Conservation (phyloP, 1,140 invertebrate genomes). For the Metopolophium dirhodum region DNA sequence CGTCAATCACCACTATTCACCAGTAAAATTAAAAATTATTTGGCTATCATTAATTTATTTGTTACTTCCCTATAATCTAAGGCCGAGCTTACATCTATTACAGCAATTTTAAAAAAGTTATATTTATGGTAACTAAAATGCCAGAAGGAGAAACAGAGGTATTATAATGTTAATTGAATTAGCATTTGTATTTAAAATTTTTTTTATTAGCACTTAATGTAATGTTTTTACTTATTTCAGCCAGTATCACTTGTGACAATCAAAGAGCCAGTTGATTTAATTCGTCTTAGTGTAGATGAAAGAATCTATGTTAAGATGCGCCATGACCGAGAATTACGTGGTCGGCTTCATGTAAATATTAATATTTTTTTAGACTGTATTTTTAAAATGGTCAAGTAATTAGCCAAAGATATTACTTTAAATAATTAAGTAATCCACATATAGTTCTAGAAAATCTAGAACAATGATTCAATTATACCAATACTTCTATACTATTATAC, state of each 20-base stretch:
- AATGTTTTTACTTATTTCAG: background rate
- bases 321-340: slow-evolving; percentile 93
- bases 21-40: slow-evolving; percentile 3
- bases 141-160: slow-evolving; percentile 50
- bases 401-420: background rate
- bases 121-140: slow-evolving; percentile 51
- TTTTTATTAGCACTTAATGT: background rate
- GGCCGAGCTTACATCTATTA: background rate
- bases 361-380: background rate
- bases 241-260: slow-evolving; percentile 68
- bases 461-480: background rate
- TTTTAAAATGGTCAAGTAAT: background rate
- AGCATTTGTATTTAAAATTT: background rate
- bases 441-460: too few species aligned
- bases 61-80: background rate
- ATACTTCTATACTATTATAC: background rate
- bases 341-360: slow-evolving; percentile 86
- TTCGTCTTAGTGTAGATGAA: slow-evolving; percentile 95
- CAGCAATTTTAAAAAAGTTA: background rate
- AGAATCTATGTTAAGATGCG: slow-evolving; percentile 99
- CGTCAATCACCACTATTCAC: background rate
- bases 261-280: slow-evolving; percentile 96
- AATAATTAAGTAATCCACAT: background rate
- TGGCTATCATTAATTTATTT: background rate
- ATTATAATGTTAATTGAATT: background rate